Evolutionary conservation across 2,888 invertebrate species (phyloP).

Genomic region (Cistogaster globosa): DNA sequence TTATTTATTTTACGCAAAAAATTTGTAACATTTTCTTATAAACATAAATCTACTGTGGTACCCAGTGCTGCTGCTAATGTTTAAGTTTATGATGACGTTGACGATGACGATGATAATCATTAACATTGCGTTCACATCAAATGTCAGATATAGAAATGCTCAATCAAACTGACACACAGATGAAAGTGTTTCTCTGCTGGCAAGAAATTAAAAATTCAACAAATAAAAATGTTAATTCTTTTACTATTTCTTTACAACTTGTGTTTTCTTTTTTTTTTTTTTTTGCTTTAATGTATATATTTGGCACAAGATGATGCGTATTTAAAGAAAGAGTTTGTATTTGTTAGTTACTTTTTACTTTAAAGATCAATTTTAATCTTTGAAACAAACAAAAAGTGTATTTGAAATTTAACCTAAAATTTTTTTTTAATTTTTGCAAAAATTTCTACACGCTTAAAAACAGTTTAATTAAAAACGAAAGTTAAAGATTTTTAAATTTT

Average conservation of each 20-base stretch:
- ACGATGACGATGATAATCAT: constrained; percentile 29
- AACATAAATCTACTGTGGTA: constrained; percentile 14
- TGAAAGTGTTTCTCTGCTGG: constrained; percentile 48
- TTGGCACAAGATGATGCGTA: constrained; percentile 10
- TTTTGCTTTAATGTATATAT: background rate
- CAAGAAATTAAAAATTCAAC: constrained; percentile 35
- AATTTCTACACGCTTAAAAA: background rate
- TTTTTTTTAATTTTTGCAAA: constrained; percentile 20
- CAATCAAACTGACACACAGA: constrained; percentile 61
- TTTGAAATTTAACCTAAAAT: background rate
- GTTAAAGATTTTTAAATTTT: constrained; percentile 35
- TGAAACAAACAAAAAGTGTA: constrained; percentile 12
- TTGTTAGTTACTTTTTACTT: background rate
- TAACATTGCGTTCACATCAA: constrained; percentile 64
- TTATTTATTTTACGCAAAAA: background rate
- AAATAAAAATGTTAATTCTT: constrained; percentile 55
- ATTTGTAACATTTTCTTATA: background rate
- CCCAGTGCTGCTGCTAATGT: background rate
- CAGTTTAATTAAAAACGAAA: constrained; percentile 43
- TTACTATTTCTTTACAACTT: background rate
- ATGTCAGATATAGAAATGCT: constrained; percentile 48
- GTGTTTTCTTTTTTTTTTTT: background rate
- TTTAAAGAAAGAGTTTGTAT: background rate
- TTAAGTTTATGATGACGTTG: constrained; percentile 17
- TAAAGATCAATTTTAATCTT: constrained; percentile 25